phyloP scores from a whole-genome alignment of 2,797 vertebrate genomes.

The Silurus aristotelis region DNA sequence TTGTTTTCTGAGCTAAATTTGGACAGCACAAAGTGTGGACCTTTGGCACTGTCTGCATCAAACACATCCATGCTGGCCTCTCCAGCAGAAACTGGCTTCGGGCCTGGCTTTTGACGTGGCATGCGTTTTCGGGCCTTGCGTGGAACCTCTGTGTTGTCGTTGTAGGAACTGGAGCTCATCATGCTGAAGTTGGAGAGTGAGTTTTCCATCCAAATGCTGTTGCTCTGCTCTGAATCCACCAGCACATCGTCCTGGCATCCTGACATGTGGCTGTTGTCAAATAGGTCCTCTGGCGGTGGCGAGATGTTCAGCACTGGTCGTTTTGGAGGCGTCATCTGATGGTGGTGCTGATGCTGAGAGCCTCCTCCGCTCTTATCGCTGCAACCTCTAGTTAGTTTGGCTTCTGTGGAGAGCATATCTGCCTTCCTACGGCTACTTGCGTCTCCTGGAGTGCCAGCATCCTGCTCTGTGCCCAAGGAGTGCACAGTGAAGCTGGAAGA shows the following conservation, averaged over 20 bases:
- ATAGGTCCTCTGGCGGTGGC: constrained; percentile 95
- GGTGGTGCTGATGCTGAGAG: constrained; percentile 78
- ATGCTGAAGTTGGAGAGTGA: constrained; percentile 98
- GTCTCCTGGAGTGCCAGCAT: constrained; percentile 84
- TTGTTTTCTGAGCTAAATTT: constrained; percentile 95
- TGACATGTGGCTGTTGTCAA: constrained; percentile 96
- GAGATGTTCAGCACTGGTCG: constrained; percentile 96
- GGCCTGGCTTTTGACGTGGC: constrained; percentile 93
- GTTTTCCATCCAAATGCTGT: constrained; percentile 98
- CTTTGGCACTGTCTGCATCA: constrained; percentile 99
- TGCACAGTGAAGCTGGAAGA: constrained; percentile 93
- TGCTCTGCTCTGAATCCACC: constrained; percentile 95
- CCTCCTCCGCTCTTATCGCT: constrained; percentile 59
- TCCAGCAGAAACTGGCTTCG: constrained; percentile 81
- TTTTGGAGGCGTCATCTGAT: constrained; percentile 90
- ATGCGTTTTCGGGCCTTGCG: constrained; percentile 98
- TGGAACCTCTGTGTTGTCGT: constrained; percentile 98
- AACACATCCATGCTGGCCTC: constrained; percentile 96
- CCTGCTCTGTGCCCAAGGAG: constrained; percentile 84
- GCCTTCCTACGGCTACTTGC: constrained; percentile 76
- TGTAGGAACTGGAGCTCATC: constrained; percentile 93
- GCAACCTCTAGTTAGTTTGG: constrained; percentile 56
- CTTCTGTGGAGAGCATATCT: constrained; percentile 67
- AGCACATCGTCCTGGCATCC: constrained; percentile 87
- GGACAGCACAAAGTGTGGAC: constrained; percentile 97